phyloP scores from a whole-genome alignment of 2,888 invertebrate genomes.

The Tipula helvola region DNA sequence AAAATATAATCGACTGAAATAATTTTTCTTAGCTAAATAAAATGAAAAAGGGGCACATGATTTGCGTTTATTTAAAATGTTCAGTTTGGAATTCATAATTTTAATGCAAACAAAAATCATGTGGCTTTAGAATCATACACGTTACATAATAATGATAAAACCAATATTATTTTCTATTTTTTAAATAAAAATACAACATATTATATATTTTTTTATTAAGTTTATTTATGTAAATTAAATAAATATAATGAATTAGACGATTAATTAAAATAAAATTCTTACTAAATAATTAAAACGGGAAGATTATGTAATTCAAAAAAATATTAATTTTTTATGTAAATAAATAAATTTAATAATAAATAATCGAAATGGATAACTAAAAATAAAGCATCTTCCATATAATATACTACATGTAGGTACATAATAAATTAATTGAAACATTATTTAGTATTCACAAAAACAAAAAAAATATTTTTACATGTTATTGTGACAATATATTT shows the following conservation, averaged over 20 bases:
- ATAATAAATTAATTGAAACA: not conserved
- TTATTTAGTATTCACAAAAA: not conserved
- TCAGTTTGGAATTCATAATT: not conserved
- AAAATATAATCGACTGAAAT: not conserved
- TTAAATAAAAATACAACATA: not conserved
- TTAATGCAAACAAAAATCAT: not conserved
- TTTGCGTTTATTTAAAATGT: not conserved
- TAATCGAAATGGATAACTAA: not conserved
- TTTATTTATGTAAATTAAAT: not conserved
- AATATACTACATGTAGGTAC: not conserved
- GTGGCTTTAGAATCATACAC: not conserved
- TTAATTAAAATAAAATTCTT: not conserved
- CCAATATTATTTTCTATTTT: not conserved
- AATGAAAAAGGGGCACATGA: not conserved
- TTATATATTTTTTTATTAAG: not conserved
- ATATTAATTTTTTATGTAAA: not conserved
- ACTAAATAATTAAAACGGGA: not conserved
- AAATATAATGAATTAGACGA: not conserved
- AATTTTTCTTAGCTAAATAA: not conserved
- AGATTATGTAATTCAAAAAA: not conserved
- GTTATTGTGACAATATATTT: no score
- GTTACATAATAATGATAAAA: not conserved
- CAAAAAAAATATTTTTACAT: not conserved
- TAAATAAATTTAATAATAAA: not conserved
- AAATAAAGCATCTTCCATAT: not conserved